Evolutionary conservation across 2,888 invertebrate species (phyloP).

Genomic region (Drosophila neoperkinsi): DNA sequence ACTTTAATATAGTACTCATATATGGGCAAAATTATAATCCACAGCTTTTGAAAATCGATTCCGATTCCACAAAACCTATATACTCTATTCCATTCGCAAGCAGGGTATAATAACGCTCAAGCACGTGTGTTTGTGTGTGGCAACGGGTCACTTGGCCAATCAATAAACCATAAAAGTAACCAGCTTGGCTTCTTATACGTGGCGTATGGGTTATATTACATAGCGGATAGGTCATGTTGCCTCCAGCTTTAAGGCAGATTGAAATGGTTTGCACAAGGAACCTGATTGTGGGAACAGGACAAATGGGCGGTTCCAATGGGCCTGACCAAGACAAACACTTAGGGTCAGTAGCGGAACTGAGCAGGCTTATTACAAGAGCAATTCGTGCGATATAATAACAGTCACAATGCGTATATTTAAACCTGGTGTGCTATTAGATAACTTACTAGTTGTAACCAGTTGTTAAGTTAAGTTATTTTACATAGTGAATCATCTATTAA

Average conservation of each 20-base stretch:
- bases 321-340: not conserved
- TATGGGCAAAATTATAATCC: not conserved
- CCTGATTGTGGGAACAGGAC: not conserved
- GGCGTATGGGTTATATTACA: constrained; percentile 44
- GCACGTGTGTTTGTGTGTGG: constrained; percentile 24
- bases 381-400: not conserved
- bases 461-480: not conserved
- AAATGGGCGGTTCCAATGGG: not conserved
- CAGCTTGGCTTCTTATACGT: constrained; percentile 30
- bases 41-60: not conserved
- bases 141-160: constrained; percentile 48
- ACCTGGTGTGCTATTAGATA: not conserved
- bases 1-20: not conserved
- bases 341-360: not conserved
- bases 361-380: not conserved
- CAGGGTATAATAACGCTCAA: constrained; percentile 9
- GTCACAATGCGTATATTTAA: not conserved
- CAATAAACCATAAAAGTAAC: constrained; percentile 64
- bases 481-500: not conserved
- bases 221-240: constrained; percentile 18
- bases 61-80: not conserved
- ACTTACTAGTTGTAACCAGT: not conserved
- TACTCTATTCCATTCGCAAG: not conserved
- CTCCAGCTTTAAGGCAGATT: constrained; percentile 13
- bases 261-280: not conserved